These are phyloP conservation scores for Echiichthys vipera DNA, from an alignment of 2,797 vertebrate genomes.

Conservation along the genomic window DNA sequence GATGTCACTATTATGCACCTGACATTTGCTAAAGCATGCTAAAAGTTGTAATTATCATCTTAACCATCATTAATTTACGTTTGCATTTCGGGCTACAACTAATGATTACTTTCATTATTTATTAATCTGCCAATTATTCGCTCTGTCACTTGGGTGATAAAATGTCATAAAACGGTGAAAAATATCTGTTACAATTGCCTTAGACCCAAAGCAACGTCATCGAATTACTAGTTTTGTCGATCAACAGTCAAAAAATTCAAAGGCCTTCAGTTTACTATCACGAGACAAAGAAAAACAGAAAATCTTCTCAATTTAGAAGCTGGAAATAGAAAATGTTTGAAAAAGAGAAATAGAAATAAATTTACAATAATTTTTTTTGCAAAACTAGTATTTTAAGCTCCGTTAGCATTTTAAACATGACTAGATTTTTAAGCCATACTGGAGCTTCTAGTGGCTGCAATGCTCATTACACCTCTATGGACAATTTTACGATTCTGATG, in stretches of 20 bases:
- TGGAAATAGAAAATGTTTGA: not conserved
- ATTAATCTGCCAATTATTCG: not conserved
- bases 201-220: not conserved
- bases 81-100: not conserved
- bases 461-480: not conserved
- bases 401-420: not conserved
- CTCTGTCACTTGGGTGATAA: not conserved
- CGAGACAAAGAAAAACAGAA: not conserved
- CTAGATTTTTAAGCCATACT: not conserved
- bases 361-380: too few relatives aligned
- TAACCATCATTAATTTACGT: not conserved
- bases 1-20: not conserved
- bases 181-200: not conserved
- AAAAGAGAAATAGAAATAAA: not conserved
- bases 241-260: not conserved
- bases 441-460: not conserved
- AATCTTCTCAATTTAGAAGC: not conserved
- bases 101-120: not conserved
- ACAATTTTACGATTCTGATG: not conserved
- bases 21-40: not conserved
- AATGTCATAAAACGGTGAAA: not conserved
- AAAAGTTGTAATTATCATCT: not conserved
- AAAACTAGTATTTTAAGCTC: not conserved
- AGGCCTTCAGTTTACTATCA: not conserved
- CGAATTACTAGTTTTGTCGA: not conserved